These are phyloP conservation scores for Gorsachius magnificus DNA, from an alignment of 2,797 vertebrate genomes.

Conservation along the genomic window DNA sequence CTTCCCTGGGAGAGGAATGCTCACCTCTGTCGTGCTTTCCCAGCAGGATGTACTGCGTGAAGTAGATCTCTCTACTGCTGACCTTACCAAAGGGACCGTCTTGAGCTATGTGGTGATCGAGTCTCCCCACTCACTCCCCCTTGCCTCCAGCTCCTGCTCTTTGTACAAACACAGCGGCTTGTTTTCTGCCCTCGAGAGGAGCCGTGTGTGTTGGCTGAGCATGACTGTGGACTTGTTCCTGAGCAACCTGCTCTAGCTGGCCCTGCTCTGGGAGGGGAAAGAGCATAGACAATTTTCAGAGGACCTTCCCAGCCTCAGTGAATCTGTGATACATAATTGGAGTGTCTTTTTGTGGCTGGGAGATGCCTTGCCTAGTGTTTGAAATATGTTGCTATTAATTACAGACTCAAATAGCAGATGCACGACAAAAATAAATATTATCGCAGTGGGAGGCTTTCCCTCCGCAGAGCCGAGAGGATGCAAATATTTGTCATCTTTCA, in stretches of 20 bases:
- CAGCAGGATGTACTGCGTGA: neutral
- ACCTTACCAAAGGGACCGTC: neutral
- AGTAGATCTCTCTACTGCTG: neutral
- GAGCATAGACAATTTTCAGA: neutral
- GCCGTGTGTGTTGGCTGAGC: neutral
- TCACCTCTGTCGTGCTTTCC: neutral
- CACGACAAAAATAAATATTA: constrained; percentile 63
- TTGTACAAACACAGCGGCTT: neutral
- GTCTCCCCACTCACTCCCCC: neutral
- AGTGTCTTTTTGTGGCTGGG: constrained; percentile 29
- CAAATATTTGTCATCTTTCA: constrained; percentile 52
- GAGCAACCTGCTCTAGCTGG: neutral
- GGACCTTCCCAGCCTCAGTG: neutral
- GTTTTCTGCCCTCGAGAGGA: neutral
- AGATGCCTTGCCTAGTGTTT: constrained; percentile 44
- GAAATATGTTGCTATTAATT: constrained; percentile 62
- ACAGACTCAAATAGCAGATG: constrained; percentile 61
- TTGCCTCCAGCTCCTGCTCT: neutral
- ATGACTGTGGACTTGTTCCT: accelerated
- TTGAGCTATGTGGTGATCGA: neutral
- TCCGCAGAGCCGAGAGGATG: constrained; percentile 15
- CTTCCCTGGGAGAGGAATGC: neutral
- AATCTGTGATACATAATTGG: neutral
- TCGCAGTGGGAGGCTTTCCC: constrained; percentile 42
- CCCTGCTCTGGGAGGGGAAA: neutral